phyloP scores from a whole-genome alignment of 1,140 invertebrate species.

The Drosophila arawakana region DNA sequence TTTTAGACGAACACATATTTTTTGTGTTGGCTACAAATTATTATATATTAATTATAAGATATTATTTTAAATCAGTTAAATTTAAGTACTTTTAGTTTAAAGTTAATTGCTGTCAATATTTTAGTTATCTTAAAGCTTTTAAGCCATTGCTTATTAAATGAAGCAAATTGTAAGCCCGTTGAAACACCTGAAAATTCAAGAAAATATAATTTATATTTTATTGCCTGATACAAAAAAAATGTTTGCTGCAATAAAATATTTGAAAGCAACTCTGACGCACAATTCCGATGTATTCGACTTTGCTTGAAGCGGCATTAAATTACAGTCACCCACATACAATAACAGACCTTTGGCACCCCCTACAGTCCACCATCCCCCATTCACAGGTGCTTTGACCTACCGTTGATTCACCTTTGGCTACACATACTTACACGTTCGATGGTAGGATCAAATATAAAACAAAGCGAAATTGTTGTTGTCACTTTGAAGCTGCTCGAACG shows the following conservation, averaged over 20 bases:
- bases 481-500: conserved; percentile 69
- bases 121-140: no score
- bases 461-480: conserved; percentile 60
- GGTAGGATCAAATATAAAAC: conserved; percentile 67
- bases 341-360: conserved; percentile 3
- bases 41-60: no score
- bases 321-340: conserved; percentile 42
- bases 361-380: no score
- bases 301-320: conserved; percentile 59
- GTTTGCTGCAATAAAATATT: conserved; percentile 43
- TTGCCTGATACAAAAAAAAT: conserved; percentile 38
- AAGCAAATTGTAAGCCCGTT: conserved; percentile 4
- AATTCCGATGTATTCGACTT: conserved; percentile 49
- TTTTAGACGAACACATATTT: no score
- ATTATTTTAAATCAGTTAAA: no score
- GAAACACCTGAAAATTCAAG: conserved; percentile 40
- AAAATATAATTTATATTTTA: conserved; percentile 43
- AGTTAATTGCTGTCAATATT: no score
- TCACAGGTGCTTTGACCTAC: no score
- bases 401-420: background rate
- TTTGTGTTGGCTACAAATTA: no score
- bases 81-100: no score
- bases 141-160: conserved; percentile 2
- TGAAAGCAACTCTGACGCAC: conserved; percentile 32
- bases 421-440: conserved; percentile 22